A percentile compares a stretch with the other conserved stretches of the same genome.
Evolutionary conservation across 1,140 invertebrate genomes (phyloP).

Genomic region (Calephelis nemesis): DNA sequence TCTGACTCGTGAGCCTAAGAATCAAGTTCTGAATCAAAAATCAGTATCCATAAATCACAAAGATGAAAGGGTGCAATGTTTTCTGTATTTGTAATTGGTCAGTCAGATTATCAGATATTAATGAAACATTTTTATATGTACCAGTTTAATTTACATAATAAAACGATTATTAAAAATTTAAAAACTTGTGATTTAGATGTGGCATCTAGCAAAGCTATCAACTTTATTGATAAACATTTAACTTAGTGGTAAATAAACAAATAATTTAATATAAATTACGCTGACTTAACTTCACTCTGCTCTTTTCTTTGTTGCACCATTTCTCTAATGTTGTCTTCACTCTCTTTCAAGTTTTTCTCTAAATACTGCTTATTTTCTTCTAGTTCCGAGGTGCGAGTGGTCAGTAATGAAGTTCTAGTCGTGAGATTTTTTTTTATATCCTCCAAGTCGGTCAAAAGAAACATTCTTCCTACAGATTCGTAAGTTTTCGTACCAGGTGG

Average conservation of each 20-base stretch:
- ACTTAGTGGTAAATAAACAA: background rate
- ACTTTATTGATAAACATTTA: slow-evolving; percentile 8
- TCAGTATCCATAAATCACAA: no score
- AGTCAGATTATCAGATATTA: no score
- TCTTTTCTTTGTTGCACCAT: slow-evolving; percentile 87
- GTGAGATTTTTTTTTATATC: slow-evolving; percentile 84
- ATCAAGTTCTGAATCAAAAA: no score
- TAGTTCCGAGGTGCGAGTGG: slow-evolving; percentile 86
- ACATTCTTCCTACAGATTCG: slow-evolving; percentile 91
- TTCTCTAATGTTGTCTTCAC: slow-evolving; percentile 91
- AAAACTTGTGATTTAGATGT: no score
- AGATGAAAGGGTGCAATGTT: no score
- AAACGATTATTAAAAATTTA: no score
- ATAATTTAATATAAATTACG: slow-evolving; percentile 30
- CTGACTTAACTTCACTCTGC: slow-evolving; percentile 48
- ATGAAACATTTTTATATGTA: no score
- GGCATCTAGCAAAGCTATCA: background rate
- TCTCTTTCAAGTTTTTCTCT: slow-evolving; percentile 89
- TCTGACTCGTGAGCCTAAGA: no score
- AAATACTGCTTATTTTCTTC: slow-evolving; percentile 88
- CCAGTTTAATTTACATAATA: no score
- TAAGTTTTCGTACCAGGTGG: slow-evolving; percentile 85
- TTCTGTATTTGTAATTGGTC: no score
- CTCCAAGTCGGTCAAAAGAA: slow-evolving; percentile 85
- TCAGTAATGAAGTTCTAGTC: slow-evolving; percentile 80